Percentiles rank a stretch among this genome's conserved stretches.
Evolutionary conservation across 2,113 vertebrate species (phyloP).

Genomic region (Dipodomys ordii): DNA sequence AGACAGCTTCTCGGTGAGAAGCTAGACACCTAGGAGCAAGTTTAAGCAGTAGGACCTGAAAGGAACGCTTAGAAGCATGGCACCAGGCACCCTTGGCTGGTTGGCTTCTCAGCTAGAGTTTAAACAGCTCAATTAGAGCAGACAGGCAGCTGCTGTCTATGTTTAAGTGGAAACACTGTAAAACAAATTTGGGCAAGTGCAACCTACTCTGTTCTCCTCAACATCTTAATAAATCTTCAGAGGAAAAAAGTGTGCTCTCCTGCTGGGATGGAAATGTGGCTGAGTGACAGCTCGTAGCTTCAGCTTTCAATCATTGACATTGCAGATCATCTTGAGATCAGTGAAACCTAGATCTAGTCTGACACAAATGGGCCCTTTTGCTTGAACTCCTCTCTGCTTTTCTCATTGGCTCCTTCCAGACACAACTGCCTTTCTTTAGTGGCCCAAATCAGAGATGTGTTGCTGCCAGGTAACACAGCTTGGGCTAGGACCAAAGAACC

Average conservation of each 20-base stretch:
- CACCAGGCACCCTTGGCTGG: background rate
- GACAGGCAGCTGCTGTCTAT: background rate
- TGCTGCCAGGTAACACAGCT: background rate
- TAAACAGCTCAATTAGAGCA: constrained; percentile 39
- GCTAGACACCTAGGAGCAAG: background rate
- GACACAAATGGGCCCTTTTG: too few relatives aligned
- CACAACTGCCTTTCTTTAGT: background rate
- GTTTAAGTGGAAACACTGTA: constrained; percentile 49
- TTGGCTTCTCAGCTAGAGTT: background rate
- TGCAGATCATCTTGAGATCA: background rate
- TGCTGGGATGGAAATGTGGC: background rate
- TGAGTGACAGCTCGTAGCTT: background rate
- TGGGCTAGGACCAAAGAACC: background rate
- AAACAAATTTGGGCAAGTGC: constrained; percentile 36
- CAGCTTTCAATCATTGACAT: background rate
- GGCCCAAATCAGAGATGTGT: background rate
- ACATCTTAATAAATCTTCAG: constrained; percentile 47
- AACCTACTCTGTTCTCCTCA: background rate
- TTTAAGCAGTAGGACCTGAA: background rate
- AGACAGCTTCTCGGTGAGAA: background rate
- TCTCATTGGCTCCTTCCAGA: background rate
- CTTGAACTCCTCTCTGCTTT: background rate
- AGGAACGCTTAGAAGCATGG: background rate
- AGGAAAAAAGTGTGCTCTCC: constrained; percentile 1
- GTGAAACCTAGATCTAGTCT: background rate